Evolutionary conservation across 1,140 invertebrate species (phyloP).

Genomic region (Idris sp.): DNA sequence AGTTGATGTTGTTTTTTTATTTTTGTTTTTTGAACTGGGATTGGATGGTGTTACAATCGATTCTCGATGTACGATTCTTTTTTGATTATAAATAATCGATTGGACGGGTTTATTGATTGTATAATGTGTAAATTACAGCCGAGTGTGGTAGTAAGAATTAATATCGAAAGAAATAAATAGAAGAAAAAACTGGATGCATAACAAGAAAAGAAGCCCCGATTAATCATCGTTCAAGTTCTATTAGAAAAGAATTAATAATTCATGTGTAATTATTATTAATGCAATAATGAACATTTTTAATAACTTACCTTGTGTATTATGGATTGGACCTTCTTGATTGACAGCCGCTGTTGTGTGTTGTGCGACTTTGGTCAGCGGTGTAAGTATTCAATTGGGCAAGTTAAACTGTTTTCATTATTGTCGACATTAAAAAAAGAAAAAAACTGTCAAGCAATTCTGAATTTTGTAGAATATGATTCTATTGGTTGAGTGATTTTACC

Average conservation of each 20-base stretch:
- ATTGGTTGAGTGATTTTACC: too few species aligned
- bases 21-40: not conserved
- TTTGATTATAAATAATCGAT: constrained; percentile 25
- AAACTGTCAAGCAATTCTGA: too few species aligned
- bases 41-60: constrained; percentile 22
- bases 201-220: constrained; percentile 28
- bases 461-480: too few species aligned
- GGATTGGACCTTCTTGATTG: constrained; percentile 76
- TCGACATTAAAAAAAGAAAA: too few species aligned
- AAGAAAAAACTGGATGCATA: not conserved
- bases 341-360: constrained; percentile 14
- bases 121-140: constrained; percentile 36
- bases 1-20: too few species aligned
- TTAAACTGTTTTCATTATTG: too few species aligned
- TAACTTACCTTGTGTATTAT: constrained; percentile 77
- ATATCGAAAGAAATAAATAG: constrained; percentile 9
- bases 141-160: constrained; percentile 26
- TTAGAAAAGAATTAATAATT: constrained; percentile 68
- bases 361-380: constrained; percentile 13
- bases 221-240: constrained; percentile 67
- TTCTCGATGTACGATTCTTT: constrained; percentile 16
- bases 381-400: too few species aligned
- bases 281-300: constrained; percentile 77
- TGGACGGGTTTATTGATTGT: constrained; percentile 35
- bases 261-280: constrained; percentile 75